These are phyloP conservation scores for Trachymyrmex septentrionalis DNA, from an alignment of 1,140 invertebrate species.

Conservation along the genomic window DNA sequence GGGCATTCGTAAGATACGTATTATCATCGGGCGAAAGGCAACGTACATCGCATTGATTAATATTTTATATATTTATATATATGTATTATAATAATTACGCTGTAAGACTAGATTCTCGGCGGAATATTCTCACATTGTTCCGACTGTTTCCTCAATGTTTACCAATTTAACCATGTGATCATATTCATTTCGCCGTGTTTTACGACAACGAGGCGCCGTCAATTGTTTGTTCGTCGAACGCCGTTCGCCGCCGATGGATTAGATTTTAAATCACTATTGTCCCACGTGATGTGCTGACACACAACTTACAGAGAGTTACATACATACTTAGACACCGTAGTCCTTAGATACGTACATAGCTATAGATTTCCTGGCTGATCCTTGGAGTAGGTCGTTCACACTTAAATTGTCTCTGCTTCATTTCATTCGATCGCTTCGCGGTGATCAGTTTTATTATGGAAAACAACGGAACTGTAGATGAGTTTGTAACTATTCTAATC, in stretches of 20 bases:
- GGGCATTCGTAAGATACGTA: slow-evolving; percentile 64
- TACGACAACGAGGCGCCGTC: slow-evolving; percentile 26
- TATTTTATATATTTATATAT: slow-evolving; percentile 74
- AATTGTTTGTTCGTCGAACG: slow-evolving; percentile 30
- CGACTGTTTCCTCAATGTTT: slow-evolving; percentile 39
- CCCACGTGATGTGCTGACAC: slow-evolving; percentile 75
- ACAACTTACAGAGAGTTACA: slow-evolving; percentile 75
- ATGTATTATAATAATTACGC: slow-evolving; percentile 58
- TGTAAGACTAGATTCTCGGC: slow-evolving; percentile 82
- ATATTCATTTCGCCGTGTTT: background rate
- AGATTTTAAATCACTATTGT: slow-evolving; percentile 69
- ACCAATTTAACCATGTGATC: background rate
- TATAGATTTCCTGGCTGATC: slow-evolving; percentile 61
- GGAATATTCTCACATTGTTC: slow-evolving; percentile 63
- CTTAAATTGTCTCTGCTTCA: background rate
- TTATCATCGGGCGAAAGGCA: slow-evolving; percentile 71
- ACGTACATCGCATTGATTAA: slow-evolving; percentile 73
- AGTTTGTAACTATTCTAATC: slow-evolving; percentile 38
- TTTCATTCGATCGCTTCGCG: slow-evolving; percentile 38
- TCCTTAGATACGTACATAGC: slow-evolving; percentile 67
- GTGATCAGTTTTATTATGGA: slow-evolving; percentile 43
- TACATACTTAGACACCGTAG: slow-evolving; percentile 77
- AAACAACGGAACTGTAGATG: slow-evolving; percentile 29
- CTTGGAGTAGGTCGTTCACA: slow-evolving; percentile 44
- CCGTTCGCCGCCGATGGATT: slow-evolving; percentile 58